Percentiles rank a stretch among this genome's conserved stretches.
These are phyloP conservation scores for Gymnocheta viridis DNA, from an alignment of 2,888 invertebrate genomes.

Conservation along the genomic window DNA sequence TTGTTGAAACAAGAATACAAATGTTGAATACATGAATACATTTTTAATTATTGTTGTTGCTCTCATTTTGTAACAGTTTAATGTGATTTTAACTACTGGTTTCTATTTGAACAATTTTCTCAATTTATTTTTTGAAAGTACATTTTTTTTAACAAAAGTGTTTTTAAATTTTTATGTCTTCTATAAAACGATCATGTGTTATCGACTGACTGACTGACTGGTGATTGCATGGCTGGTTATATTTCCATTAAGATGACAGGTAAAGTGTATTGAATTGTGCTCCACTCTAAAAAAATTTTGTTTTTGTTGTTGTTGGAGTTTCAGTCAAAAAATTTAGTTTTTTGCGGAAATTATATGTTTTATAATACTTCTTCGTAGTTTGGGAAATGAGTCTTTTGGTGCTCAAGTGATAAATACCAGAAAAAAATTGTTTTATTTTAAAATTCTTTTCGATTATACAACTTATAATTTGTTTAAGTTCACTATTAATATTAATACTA, in stretches of 20 bases:
- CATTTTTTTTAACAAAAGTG: background rate
- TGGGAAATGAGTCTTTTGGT: background rate
- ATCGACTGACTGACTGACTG: constrained; percentile 28
- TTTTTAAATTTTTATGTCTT: background rate
- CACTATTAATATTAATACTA: constrained; percentile 24
- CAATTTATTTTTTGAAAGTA: constrained; percentile 33
- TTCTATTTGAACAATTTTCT: constrained; percentile 30
- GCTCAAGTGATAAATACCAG: constrained; percentile 5
- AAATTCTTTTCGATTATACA: constrained; percentile 9
- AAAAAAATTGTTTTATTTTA: background rate
- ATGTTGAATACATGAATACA: too few relatives aligned
- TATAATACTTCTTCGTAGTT: background rate
- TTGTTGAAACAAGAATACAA: too few relatives aligned
- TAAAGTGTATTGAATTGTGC: constrained; percentile 58
- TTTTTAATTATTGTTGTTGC: constrained; percentile 10
- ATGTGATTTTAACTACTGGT: constrained; percentile 57
- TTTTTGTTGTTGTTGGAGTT: background rate
- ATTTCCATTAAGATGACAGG: constrained; percentile 66
- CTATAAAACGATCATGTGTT: constrained; percentile 33
- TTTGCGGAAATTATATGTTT: constrained; percentile 48
- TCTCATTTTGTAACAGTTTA: constrained; percentile 48
- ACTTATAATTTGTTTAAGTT: constrained; percentile 30
- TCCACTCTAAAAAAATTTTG: constrained; percentile 21
- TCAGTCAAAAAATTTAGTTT: background rate
- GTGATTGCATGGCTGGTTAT: constrained; percentile 49